Percentiles rank a stretch among this genome's conserved stretches.
Conservation (phyloP, 2,113 vertebrate genomes). For the Tetraodon nigroviridis region DNA sequence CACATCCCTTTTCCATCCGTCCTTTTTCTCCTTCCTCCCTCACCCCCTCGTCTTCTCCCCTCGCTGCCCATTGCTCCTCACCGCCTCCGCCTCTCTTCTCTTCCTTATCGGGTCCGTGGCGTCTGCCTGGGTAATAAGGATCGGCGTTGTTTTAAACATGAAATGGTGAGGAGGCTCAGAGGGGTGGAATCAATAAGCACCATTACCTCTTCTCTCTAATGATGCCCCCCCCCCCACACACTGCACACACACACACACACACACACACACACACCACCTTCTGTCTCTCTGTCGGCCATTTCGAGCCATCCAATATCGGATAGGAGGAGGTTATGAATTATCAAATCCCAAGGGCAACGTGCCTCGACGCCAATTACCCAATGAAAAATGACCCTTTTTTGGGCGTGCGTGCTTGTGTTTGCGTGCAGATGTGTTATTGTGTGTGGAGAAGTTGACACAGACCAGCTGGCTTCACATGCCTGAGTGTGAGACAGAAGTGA, state of each 20-base stretch:
- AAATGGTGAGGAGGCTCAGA: slow-evolving; percentile 68
- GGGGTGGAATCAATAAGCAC: slow-evolving; percentile 75
- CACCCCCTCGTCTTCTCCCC: neutral
- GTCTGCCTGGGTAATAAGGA: slow-evolving; percentile 74
- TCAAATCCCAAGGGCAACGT: slow-evolving; percentile 75
- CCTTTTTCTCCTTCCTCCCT: slow-evolving; percentile 12
- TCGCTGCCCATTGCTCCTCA: neutral
- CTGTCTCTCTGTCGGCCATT: slow-evolving; percentile 72
- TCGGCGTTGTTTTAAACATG: slow-evolving; percentile 82
- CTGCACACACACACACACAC: slow-evolving; percentile 9
- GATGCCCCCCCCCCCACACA: slow-evolving; percentile 43
- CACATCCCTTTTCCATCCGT: neutral
- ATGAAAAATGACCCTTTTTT: slow-evolving; percentile 70
- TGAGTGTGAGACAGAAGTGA: slow-evolving; percentile 7
- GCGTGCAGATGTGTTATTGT: slow-evolving; percentile 14
- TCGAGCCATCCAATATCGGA: slow-evolving; percentile 71
- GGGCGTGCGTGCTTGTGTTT: slow-evolving; percentile 20
- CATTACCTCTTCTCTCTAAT: slow-evolving; percentile 77
- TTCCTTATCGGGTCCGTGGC: slow-evolving; percentile 49
- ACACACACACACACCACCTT: slow-evolving; percentile 22
- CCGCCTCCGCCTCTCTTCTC: slow-evolving; percentile 34
- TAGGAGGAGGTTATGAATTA: slow-evolving; percentile 79
- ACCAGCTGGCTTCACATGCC: slow-evolving; percentile 53
- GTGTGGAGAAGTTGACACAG: slow-evolving; percentile 44
- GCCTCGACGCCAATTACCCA: slow-evolving; percentile 71